These are phyloP conservation scores for Eupsittula cactorum DNA, from an alignment of 2,113 vertebrate species.

Conservation along the genomic window DNA sequence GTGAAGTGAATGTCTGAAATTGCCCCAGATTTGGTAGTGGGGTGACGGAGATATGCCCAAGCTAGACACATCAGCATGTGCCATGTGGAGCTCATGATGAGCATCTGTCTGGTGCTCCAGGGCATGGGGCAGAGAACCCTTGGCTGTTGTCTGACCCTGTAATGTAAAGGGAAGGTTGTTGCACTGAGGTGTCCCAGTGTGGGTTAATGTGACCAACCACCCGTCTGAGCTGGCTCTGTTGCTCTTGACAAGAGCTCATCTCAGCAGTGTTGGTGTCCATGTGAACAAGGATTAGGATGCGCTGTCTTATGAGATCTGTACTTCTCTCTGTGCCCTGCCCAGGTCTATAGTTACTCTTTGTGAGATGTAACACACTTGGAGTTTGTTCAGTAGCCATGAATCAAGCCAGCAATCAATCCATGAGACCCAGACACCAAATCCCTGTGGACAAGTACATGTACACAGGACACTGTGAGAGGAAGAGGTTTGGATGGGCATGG, in stretches of 20 bases:
- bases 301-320: rapidly evolving
- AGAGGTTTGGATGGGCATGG: not conserved
- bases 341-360: not conserved
- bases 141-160: not conserved
- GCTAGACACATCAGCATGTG: too few species aligned
- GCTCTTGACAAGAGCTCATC: not conserved
- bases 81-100: not conserved
- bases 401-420: not conserved
- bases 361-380: not conserved
- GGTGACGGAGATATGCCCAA: not conserved
- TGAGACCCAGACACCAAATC: not conserved
- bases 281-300: not conserved
- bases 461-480: not conserved
- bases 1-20: not conserved
- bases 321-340: not conserved
- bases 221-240: not conserved
- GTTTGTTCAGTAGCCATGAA: not conserved
- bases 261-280: rapidly evolving
- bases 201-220: not conserved
- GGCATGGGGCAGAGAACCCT: not conserved
- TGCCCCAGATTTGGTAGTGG: not conserved
- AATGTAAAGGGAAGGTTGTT: rapidly evolving
- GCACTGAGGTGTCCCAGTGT: not conserved
- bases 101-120: not conserved
- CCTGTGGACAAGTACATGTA: not conserved